A percentile compares a stretch with the other conserved stretches of the same genome.
These are phyloP conservation scores for Drosophila quadrilineata DNA, from an alignment of 1,140 invertebrate species.

Conservation along the genomic window DNA sequence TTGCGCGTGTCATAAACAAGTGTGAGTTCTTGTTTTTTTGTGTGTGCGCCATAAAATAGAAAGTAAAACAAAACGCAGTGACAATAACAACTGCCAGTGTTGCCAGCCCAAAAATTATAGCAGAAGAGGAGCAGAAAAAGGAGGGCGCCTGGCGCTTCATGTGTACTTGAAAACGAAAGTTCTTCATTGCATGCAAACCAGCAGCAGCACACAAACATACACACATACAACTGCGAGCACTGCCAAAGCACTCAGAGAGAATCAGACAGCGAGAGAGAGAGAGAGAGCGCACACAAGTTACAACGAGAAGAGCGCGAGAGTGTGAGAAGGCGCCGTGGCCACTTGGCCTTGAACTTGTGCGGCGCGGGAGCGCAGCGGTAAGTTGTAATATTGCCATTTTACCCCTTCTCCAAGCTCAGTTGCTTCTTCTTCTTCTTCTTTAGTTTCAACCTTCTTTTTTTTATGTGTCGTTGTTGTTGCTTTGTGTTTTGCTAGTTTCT, in stretches of 20 bases:
- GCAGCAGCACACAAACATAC: constrained; percentile 26
- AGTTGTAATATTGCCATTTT: constrained; percentile 50
- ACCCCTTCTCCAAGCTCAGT: no score
- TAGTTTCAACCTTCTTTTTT: no score
- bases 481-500: constrained; percentile 36
- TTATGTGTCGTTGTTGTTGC: no score
- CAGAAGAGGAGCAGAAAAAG: constrained; percentile 20
- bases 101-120: constrained; percentile 18
- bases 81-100: neutral
- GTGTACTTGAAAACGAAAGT: constrained; percentile 74
- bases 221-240: no score
- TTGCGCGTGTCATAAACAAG: constrained; percentile 31
- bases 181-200: constrained; percentile 66
- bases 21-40: constrained; percentile 5
- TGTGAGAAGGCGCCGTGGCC: constrained; percentile 43
- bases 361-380: constrained; percentile 58
- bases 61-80: constrained; percentile 21
- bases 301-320: constrained; percentile 15
- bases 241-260: constrained; percentile 9
- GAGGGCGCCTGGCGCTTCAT: constrained; percentile 40
- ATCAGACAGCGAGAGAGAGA: neutral
- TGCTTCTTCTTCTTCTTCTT: no score
- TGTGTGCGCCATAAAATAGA: constrained; percentile 22
- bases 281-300: neutral
- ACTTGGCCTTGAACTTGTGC: constrained; percentile 76